phyloP scores from a whole-genome alignment of 2,113 vertebrate species.

The Puntigrus tetrazona region DNA sequence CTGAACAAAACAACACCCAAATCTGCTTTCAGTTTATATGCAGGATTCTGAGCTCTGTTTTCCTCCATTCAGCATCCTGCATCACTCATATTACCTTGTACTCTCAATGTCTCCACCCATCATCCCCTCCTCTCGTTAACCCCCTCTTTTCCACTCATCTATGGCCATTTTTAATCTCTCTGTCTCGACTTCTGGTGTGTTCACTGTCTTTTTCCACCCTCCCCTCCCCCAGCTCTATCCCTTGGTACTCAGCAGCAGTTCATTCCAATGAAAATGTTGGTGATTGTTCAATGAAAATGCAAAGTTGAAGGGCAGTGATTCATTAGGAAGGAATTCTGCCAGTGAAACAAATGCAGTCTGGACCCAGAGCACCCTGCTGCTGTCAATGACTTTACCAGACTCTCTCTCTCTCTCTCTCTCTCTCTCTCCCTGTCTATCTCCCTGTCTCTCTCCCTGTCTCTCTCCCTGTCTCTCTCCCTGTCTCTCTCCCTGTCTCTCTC shows the following conservation, averaged over 20 bases:
- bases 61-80: neutral
- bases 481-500: neutral
- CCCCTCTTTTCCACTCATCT: slow-evolving; percentile 16
- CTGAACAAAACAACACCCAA: slow-evolving; percentile 38
- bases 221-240: neutral
- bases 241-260: slow-evolving; percentile 47
- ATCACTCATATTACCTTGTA: neutral
- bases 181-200: slow-evolving; percentile 15
- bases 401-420: neutral
- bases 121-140: neutral
- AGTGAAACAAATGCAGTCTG: slow-evolving; percentile 67
- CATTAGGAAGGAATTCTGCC: slow-evolving; percentile 70
- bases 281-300: slow-evolving; percentile 72
- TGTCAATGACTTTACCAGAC: slow-evolving; percentile 46
- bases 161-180: neutral
- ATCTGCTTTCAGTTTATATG: slow-evolving; percentile 5
- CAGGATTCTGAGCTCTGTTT: slow-evolving; percentile 2
- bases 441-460: neutral
- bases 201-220: slow-evolving; percentile 46
- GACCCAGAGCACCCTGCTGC: slow-evolving; percentile 25
- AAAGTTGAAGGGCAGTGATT: slow-evolving; percentile 72
- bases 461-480: neutral
- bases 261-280: slow-evolving; percentile 69
- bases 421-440: neutral
- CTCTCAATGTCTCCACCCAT: neutral